Conservation (phyloP, 1,140 invertebrate species). For the Episyrphus balteatus region DNA sequence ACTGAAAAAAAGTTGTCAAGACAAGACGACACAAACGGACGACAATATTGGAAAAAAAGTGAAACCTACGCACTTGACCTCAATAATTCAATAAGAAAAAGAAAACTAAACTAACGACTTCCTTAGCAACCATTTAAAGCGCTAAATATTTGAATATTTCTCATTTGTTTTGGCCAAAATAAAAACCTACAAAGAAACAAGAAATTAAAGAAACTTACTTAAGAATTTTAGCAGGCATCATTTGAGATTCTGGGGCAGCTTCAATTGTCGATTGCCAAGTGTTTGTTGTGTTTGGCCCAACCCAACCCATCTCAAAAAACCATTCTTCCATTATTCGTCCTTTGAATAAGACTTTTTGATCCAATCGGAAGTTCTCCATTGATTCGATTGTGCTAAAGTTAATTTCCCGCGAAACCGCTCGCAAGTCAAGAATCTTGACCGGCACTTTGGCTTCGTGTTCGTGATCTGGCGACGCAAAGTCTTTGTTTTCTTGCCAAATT, state of each 20-base stretch:
- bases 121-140: not conserved
- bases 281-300: constrained; percentile 97
- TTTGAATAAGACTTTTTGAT: constrained; percentile 82
- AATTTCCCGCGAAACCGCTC: constrained; percentile 92
- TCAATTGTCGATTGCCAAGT: constrained; percentile 98
- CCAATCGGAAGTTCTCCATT: constrained; percentile 93
- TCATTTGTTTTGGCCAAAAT: constrained; percentile 3
- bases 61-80: too few species aligned
- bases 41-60: too few species aligned
- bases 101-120: constrained; percentile 1
- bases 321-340: constrained; percentile 86
- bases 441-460: constrained; percentile 96
- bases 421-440: constrained; percentile 90
- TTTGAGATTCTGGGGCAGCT: constrained; percentile 97
- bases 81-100: constrained; percentile 5
- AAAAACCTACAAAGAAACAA: not conserved
- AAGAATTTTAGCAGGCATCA: constrained; percentile 97
- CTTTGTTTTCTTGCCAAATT: constrained; percentile 95
- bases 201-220: constrained; percentile 43
- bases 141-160: not conserved
- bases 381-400: constrained; percentile 95
- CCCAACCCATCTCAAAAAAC: constrained; percentile 99
- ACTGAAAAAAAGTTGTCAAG: not conserved
- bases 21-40: not conserved
- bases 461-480: constrained; percentile 79